Percentiles rank a stretch among this genome's conserved stretches.
Evolutionary conservation across 2,888 invertebrate species (phyloP).

Genomic region (Acrobasis suavella): DNA sequence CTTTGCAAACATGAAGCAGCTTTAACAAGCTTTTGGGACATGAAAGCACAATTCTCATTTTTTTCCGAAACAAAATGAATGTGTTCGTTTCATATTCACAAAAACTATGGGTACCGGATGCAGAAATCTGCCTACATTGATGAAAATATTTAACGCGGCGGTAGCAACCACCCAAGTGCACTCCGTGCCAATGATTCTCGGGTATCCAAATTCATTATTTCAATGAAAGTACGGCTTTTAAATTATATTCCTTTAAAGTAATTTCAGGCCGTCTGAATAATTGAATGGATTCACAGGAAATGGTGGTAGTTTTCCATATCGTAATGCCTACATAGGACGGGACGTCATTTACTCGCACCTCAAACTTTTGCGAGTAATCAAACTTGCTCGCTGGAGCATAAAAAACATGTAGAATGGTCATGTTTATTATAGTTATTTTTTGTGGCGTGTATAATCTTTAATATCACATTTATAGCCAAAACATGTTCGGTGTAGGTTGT

Average conservation of each 20-base stretch:
- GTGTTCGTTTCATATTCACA: slow-evolving; percentile 20
- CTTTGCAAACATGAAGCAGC: slow-evolving; percentile 20
- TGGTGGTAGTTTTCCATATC: neutral
- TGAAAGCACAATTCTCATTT: slow-evolving; percentile 18
- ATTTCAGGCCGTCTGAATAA: neutral
- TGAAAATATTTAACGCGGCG: slow-evolving; percentile 35
- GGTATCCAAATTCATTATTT: slow-evolving; percentile 24
- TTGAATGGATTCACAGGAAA: neutral
- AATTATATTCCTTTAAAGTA: slow-evolving; percentile 10
- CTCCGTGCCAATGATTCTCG: slow-evolving; percentile 14
- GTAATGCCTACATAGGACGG: neutral
- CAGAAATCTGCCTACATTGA: slow-evolving; percentile 34
- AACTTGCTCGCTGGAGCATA: neutral
- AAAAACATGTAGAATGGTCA: neutral
- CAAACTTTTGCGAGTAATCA: slow-evolving; percentile 10
- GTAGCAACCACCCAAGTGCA: slow-evolving; percentile 24
- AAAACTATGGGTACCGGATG: slow-evolving; percentile 27
- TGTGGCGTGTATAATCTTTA: no score
- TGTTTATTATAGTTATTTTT: no score
- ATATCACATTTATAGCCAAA: neutral
- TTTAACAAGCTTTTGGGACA: slow-evolving; percentile 15
- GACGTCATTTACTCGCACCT: neutral
- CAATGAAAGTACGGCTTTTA: slow-evolving; percentile 15
- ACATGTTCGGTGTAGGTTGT: neutral
- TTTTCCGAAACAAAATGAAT: slow-evolving; percentile 21